Evolutionary conservation across 2,888 invertebrate genomes (phyloP), one percentile per base, ranked within the genome.

Genomic region (Stratiomys singularior): DNA sequence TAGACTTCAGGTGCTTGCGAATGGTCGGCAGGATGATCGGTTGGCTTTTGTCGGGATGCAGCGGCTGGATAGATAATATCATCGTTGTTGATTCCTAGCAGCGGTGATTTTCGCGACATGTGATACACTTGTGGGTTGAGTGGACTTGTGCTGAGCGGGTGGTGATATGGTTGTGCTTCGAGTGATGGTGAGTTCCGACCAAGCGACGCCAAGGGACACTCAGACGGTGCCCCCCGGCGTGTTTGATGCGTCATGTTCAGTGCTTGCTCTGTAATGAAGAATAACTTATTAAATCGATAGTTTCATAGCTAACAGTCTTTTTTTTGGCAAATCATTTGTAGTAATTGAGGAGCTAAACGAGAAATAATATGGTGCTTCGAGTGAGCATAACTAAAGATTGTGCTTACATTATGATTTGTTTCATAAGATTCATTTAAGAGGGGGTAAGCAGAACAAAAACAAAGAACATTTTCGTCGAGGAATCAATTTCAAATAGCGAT

Each of bases 151-250:
- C 88, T 88, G 58, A 88, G 81, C 3, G 88, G 87, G 83, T 87
- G 87, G 82, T 86, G 87, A 80, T 87, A 86, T 69, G 85, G 84
- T 63, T 86, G 84, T 78, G 85, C 84, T 66, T 86, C 83, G 81
- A 85, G 79, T 80, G 84, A 84, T 30, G 88, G 87, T 69, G 88
- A 87, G 79, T 88, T 87, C 79, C 89, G 88, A 56, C 90, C 90
- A 81, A 90, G 85, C 80, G 90, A 90, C 79, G 90, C 90, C 83
- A 91, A 85, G 77, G 91, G 91, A 85, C 91, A 91, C 82, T 89
- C 89, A 83, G 89, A 85, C 67, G 88, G 88, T 82, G 88, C 86
- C 79, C 86, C 85, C 79, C 87, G 86, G 80, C 87, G 85, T 78
- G 82, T 82, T 83, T 86, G 86, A 83, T 87, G 87, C 76, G 87